Base-by-base conservation (phyloP, 2,113 vertebrate genomes). In the Apodemus sylvaticus region DNA sequence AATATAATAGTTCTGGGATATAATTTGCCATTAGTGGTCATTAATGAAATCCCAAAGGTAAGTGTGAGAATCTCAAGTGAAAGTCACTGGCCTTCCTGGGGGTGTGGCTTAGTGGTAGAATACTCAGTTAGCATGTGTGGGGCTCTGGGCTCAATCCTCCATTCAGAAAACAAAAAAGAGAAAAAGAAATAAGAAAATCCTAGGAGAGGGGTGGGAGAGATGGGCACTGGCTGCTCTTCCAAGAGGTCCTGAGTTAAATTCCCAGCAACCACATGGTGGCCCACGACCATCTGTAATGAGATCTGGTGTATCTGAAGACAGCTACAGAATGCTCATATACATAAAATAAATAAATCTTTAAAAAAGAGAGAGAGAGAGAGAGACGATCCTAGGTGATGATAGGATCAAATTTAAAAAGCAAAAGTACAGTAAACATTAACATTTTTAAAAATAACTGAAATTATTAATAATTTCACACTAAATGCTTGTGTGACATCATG, bases 361-460 rank as follows among this genome's bases (percentile, higher is more conserved):
- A 34, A 9, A 20, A 73, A 71, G n/a, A n/a, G n/a, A n/a, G n/a
- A 73, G 22, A 39, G 13, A 19, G 20, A 73, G n/a, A 39, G n/a
- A 42, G 39, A 48, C 66, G 45, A 86, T 86, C 17, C 29, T 89
- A n/a, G 45, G 48, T 73, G n/a, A 78, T 58, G 19, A 36, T 91
- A 64, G 34, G 86, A 26, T 82, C 78, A 93, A 96, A 94, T 78
- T 73, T 87, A 92, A 90, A 22, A 86, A 76, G 16, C 39, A 74
- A 81, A 94, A 66, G 29, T 53, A 10, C 53, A 73, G 64, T 66
- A 20, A 79, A 42, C 7, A 55, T 53, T 79, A 74, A 70, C 17
- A 58, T 29, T 78, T 96, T 13, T 64, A 9, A 31, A 92, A 82
- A 24, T 20, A 93, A 16, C 24, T 81, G 66, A 92, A 86, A 70